phyloP scores from a whole-genome alignment of 2,113 vertebrate genomes.

The Rhizomys pruinosus region DNA sequence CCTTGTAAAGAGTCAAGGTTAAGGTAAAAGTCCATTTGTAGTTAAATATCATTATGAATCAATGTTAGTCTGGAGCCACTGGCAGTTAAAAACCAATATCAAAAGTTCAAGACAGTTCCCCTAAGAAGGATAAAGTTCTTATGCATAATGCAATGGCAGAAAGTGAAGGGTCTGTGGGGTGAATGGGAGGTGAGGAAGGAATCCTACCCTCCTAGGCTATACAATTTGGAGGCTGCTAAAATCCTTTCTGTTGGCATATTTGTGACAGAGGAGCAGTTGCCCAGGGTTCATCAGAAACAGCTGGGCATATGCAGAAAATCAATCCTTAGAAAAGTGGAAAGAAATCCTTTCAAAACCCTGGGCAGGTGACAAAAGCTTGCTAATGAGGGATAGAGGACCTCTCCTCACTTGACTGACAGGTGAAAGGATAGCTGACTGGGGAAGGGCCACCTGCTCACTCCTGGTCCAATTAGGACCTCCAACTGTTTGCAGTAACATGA shows the following conservation, averaged over 20 bases:
- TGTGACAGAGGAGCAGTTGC: slow-evolving; percentile 79
- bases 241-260: slow-evolving; percentile 68
- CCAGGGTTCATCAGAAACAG: slow-evolving; percentile 84
- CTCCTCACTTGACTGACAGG: slow-evolving; percentile 87
- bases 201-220: slow-evolving; percentile 16
- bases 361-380: slow-evolving; percentile 84
- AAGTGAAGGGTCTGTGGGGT: slow-evolving; percentile 36
- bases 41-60: slow-evolving; percentile 69
- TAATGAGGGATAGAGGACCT: slow-evolving; percentile 85
- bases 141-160: slow-evolving; percentile 56
- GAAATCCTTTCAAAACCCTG: slow-evolving; percentile 82
- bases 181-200: not conserved
- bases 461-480: slow-evolving; percentile 86
- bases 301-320: slow-evolving; percentile 85
- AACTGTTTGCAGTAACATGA: slow-evolving; percentile 83
- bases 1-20: slow-evolving; percentile 10
- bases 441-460: slow-evolving; percentile 87
- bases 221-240: slow-evolving; percentile 73
- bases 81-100: slow-evolving; percentile 50
- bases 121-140: slow-evolving; percentile 46
- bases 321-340: slow-evolving; percentile 89
- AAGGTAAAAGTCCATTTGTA: slow-evolving; percentile 23
- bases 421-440: slow-evolving; percentile 84
- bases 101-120: slow-evolving; percentile 56
- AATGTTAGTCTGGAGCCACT: slow-evolving; percentile 75